Evolutionary conservation across 1,140 invertebrate genomes (phyloP), one percentile per base, ranked within the genome.

Genomic region (Elysia chlorotica): DNA sequence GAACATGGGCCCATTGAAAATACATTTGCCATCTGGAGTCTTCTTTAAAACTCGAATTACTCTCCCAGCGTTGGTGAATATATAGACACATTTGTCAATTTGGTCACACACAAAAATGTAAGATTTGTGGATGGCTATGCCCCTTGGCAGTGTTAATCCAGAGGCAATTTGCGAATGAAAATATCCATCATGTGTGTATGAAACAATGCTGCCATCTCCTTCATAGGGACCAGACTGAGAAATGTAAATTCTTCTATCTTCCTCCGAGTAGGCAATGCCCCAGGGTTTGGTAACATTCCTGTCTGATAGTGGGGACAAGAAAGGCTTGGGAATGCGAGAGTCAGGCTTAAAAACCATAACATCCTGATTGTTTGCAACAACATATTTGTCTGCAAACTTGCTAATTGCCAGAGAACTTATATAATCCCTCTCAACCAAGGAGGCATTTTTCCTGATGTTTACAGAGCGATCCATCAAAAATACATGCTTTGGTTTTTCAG

Each of bases 71-170:
- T 25, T 48, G 33, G 28, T 71, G 17, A 71, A 48, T 4, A 71
- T 63, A 28, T 71, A 71, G 4, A 71, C 38, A 53, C 69, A 71
- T 61, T 63, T 71, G 28, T 71, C 69, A 30, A 71, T 62, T 48
- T 71, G 69, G 63, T 71, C 69, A 63, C 69, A 71, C 4, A 71
- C 59, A 63, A 71, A 71, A 53, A 71, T 30, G 48, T 37, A 71
- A 41, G 21, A 30, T 19, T 63, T 63, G 30, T 63, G 38, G 14
- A 53, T 19, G 17, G 69, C 59, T 48, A 71, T 71, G 21, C 69
- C 69, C 23, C 69, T 14, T 21, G 69, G 69, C 14, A 71, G 59
- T 21, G 69, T 71, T 5, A 71, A 38, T 21, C 69, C 69, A 14
- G 69, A 62, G 6, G 69, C 69, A n/a, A 71, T 37, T 33, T 48